phyloP scores from a whole-genome alignment of 35 echinoderm and acorn worm species.

The Heliocidaris tuberculata region DNA sequence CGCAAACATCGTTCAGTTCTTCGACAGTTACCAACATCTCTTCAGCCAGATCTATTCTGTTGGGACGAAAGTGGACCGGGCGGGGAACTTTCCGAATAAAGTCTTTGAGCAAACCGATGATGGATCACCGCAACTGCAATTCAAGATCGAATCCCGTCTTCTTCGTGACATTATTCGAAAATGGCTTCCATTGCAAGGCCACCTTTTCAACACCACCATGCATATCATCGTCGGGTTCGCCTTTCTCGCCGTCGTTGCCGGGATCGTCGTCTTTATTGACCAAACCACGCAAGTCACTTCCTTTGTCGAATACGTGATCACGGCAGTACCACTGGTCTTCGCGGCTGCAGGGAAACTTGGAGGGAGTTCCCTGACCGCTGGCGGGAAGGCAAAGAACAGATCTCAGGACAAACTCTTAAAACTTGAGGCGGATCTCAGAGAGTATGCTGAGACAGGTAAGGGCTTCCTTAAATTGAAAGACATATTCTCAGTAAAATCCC shows the following conservation, averaged over 20 bases:
- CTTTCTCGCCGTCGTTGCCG: not conserved
- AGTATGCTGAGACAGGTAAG: slow-evolving; percentile 18
- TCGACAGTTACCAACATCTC: not conserved
- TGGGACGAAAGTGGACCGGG: not conserved
- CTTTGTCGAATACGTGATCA: not conserved
- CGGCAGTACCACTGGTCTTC: not conserved
- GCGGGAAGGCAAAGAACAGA: not conserved
- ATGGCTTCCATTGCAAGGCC: not conserved
- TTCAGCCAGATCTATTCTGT: not conserved
- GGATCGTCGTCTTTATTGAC: not conserved
- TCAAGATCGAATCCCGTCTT: not conserved
- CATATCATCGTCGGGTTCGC: not conserved
- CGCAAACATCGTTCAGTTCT: not conserved
- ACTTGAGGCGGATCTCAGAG: not conserved
- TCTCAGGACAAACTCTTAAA: not conserved
- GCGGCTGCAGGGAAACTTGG: not conserved
- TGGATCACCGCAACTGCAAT: not conserved
- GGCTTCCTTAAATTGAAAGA: not conserved
- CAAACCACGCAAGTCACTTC: not conserved
- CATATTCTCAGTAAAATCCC: too few relatives aligned
- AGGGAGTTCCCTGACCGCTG: not conserved
- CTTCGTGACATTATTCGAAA: not conserved
- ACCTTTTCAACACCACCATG: not conserved
- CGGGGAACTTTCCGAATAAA: not conserved
- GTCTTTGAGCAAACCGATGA: not conserved